phyloP scores from a whole-genome alignment of 2,797 vertebrate species.

The Adelosebastes latens region DNA sequence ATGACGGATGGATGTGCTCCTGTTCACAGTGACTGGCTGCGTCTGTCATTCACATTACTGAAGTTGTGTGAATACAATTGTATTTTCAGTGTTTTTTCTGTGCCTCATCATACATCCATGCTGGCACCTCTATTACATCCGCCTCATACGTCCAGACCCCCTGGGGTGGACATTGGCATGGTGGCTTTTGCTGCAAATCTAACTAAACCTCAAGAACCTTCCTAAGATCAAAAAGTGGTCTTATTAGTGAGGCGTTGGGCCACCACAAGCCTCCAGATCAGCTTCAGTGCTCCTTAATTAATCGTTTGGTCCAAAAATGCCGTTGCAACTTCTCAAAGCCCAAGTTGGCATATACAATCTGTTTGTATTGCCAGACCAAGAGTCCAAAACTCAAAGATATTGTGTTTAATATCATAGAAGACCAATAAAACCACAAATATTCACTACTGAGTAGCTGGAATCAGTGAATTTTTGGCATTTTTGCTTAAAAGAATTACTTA shows the following conservation, averaged over 20 bases:
- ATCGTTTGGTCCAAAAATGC: not conserved
- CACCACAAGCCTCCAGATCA: not conserved
- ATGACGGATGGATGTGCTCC: slow-evolving; percentile 48
- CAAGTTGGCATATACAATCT: not conserved
- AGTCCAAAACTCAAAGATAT: too few relatives aligned
- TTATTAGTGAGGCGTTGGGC: not conserved
- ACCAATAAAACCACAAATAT: too few relatives aligned
- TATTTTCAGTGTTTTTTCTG: not conserved
- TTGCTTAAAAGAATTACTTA: too few relatives aligned
- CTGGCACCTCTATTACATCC: not conserved
- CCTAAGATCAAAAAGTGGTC: not conserved
- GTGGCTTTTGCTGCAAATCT: not conserved
- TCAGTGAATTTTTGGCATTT: too few relatives aligned
- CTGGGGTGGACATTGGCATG: not conserved
- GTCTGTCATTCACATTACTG: slow-evolving; percentile 59
- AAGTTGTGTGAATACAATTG: slow-evolving; percentile 7
- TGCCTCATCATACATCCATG: not conserved
- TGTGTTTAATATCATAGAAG: too few relatives aligned
- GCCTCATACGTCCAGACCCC: accelerated
- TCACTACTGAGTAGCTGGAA: too few relatives aligned
- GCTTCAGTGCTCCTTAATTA: not conserved
- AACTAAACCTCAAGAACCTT: not conserved
- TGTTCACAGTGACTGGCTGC: slow-evolving; percentile 16
- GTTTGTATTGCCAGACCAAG: not conserved
- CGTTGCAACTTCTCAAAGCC: not conserved